Evolutionary conservation across 2,113 vertebrate species (phyloP).

Genomic region (Otis tarda): DNA sequence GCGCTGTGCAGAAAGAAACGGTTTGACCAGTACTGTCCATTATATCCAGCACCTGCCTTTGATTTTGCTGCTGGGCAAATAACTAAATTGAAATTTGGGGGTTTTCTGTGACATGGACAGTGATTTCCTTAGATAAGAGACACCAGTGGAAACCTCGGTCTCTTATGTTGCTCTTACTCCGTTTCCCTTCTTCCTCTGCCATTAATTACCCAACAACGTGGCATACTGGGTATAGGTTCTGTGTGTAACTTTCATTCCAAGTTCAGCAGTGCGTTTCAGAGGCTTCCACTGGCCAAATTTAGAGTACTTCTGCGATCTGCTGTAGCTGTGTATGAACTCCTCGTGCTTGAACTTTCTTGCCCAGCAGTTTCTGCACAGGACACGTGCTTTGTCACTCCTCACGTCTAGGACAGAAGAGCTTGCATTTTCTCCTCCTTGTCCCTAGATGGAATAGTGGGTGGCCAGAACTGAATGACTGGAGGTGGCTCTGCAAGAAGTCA

Average conservation of each 20-base stretch:
- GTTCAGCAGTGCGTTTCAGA: not conserved
- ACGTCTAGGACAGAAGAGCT: not conserved
- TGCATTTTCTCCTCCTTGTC: not conserved
- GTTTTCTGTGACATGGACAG: not conserved
- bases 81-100: not conserved
- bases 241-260: not conserved
- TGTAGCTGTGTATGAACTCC: not conserved
- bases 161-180: not conserved
- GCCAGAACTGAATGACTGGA: not conserved
- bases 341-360: accelerated
- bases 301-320: not conserved
- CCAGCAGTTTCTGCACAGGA: not conserved
- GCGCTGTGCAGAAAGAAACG: conserved; percentile 22
- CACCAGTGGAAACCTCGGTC: not conserved
- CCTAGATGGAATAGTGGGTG: not conserved
- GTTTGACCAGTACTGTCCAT: conserved; percentile 20
- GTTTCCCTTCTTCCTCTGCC: not conserved
- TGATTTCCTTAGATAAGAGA: conserved; percentile 4
- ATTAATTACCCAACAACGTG: not conserved
- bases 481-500: not conserved
- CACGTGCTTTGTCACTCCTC: not conserved
- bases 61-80: conserved; percentile 15
- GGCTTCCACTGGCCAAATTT: not conserved
- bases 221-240: not conserved
- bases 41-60: conserved; percentile 14